Evolutionary conservation across 2,888 invertebrate species (phyloP), one percentile per base, ranked within the genome.

Genomic region (Cantharis rufa): DNA sequence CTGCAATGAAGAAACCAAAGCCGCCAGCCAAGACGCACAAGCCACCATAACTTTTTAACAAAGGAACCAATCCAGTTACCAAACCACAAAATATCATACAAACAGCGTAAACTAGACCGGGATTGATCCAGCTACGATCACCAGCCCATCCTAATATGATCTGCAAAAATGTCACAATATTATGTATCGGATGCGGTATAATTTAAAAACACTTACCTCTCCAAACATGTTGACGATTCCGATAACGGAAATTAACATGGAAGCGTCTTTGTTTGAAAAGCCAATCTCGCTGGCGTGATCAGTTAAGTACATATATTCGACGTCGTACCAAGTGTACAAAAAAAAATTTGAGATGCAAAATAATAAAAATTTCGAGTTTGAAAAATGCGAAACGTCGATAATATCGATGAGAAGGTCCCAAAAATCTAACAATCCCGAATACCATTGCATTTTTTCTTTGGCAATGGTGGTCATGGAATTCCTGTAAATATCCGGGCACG

Each of bases 251-350:
- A 97, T 95, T 75, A 98, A 90, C 88, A 94, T 94, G 2, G 96
- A 95, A 0, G 94, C 91, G 83, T 94, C 92, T 7, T 92, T 91
- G 84, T 94, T 93, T 79, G 91, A 90, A 86, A 93, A 93, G 18
- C 95, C 95, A 87, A 93, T 90, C 84, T 91, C 91, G 64, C 92
- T 90, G 10, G 94, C 95, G 86, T 93, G 92, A 86, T 97, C 97
- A 2, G 95, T 93, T 81, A 97, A 91, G 89, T 96, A 98, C 82
- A 98, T 94, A 87, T 98, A 98, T 2, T 97, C 96, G 74, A 97
- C 95, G 87, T 98, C 97, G 88, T 95, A 95, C 95, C 97, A 97
- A 84, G 95, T 94, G 90, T 97, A 97, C 80, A 98, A 90, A 18
- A 97, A 90, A 87, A 97, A 96, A 89, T 97, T 97, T 77, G 96